These are phyloP conservation scores for Micrasema minimum DNA, from an alignment of 1,140 invertebrate genomes.

Conservation along the genomic window DNA sequence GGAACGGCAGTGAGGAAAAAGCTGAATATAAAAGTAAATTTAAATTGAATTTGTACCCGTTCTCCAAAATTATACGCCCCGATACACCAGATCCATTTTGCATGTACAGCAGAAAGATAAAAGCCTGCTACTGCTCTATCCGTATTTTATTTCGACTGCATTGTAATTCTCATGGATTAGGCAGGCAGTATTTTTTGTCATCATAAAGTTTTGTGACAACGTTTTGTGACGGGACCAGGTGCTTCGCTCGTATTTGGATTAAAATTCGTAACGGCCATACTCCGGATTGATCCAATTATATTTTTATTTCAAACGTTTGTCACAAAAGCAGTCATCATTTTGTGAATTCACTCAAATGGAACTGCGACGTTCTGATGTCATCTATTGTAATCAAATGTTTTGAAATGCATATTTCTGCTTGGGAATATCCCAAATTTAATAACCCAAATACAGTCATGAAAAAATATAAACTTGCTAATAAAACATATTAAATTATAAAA, in stretches of 20 bases:
- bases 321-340: constrained; percentile 46
- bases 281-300: constrained; percentile 53
- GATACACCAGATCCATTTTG: constrained; percentile 50
- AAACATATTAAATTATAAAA: no score
- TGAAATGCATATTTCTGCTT: neutral
- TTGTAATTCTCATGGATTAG: constrained; percentile 42
- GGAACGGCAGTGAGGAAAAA: constrained; percentile 35
- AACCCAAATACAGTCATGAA: no score
- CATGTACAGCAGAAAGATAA: constrained; percentile 51
- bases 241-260: constrained; percentile 45
- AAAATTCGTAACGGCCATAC: constrained; percentile 50
- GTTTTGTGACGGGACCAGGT: constrained; percentile 48
- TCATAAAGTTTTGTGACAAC: constrained; percentile 50
- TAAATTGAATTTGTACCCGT: constrained; percentile 52
- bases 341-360: constrained; percentile 43
- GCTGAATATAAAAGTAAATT: constrained; percentile 52
- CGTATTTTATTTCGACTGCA: constrained; percentile 44
- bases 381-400: constrained; percentile 16
- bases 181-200: constrained; percentile 40
- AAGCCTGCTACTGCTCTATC: constrained; percentile 36
- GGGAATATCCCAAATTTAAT: neutral
- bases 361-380: constrained; percentile 21
- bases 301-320: constrained; percentile 52
- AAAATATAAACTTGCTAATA: no score
- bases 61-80: constrained; percentile 50